Conservation (phyloP, 2,113 vertebrate species). For the Catharus minimus region DNA sequence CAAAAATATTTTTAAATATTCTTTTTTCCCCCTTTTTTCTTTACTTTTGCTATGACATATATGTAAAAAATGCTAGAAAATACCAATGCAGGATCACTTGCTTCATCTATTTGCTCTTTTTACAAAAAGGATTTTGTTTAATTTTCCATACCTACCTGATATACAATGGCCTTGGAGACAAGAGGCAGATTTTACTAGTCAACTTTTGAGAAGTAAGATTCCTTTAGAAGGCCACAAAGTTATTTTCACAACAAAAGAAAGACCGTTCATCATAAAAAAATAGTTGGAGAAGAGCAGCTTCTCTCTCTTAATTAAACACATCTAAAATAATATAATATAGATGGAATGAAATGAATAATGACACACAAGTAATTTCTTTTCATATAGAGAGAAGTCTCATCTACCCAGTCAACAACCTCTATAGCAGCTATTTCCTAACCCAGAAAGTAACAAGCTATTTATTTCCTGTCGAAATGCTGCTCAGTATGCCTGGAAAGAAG, state of each 20-base stretch:
- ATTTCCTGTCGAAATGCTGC: neutral
- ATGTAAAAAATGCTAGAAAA: neutral
- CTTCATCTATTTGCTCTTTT: neutral
- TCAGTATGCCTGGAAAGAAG: neutral
- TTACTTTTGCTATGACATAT: neutral
- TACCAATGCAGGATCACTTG: neutral
- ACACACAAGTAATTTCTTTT: neutral
- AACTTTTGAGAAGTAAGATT: neutral
- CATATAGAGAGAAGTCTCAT: neutral
- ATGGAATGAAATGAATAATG: neutral
- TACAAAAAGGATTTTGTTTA: neutral
- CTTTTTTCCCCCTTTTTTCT: neutral
- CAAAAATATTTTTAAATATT: neutral
- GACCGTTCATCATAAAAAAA: neutral
- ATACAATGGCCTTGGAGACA: neutral
- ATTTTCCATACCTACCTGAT: neutral
- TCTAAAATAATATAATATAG: neutral
- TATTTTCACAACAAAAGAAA: neutral
- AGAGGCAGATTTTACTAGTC: neutral
- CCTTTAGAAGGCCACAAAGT: neutral
- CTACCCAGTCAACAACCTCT: neutral
- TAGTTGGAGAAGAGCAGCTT: neutral
- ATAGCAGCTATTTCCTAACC: neutral
- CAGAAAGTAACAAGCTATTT: constrained; percentile 5
- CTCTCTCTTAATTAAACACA: neutral